phyloP scores from a whole-genome alignment of 2,888 invertebrate genomes.

The Stictocephala bisonia region DNA sequence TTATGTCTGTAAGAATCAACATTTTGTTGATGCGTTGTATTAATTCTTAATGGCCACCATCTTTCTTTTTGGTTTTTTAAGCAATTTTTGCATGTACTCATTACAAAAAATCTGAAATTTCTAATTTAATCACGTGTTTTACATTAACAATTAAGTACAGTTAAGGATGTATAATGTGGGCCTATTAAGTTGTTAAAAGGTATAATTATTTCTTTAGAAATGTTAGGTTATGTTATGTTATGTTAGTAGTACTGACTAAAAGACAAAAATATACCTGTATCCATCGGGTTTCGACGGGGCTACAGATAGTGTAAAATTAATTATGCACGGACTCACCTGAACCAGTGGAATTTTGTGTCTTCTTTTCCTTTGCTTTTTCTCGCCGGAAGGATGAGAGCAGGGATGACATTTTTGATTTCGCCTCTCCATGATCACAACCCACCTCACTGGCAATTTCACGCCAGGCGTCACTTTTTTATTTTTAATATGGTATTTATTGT shows the following conservation, averaged over 20 bases:
- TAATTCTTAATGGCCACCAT: conserved; percentile 1
- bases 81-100: conserved; percentile 9
- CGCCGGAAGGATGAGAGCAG: conserved; percentile 7
- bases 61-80: conserved; percentile 8
- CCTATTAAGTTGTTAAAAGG: too few species aligned
- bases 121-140: conserved; percentile 1
- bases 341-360: conserved; percentile 9
- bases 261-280: background rate
- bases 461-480: conserved; percentile 8
- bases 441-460: conserved; percentile 13
- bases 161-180: too few species aligned
- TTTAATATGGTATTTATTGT: too few species aligned
- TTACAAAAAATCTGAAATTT: conserved; percentile 13
- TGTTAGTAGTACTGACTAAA: background rate
- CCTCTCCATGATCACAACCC: too few species aligned
- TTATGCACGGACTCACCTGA: conserved; percentile 9
- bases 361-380: conserved; percentile 6
- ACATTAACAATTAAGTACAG: conserved; percentile 9
- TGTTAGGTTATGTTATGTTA: too few species aligned
- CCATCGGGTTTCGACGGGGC: conserved; percentile 9
- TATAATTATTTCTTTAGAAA: too few species aligned
- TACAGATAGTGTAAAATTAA: conserved; percentile 9
- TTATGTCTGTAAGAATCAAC: conserved; percentile 5
- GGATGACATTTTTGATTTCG: too few species aligned
- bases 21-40: conserved; percentile 13